A percentile compares a stretch with the other conserved stretches of the same genome.
Conservation (phyloP, 2,888 invertebrate genomes). For the Candidula unifasciata region DNA sequence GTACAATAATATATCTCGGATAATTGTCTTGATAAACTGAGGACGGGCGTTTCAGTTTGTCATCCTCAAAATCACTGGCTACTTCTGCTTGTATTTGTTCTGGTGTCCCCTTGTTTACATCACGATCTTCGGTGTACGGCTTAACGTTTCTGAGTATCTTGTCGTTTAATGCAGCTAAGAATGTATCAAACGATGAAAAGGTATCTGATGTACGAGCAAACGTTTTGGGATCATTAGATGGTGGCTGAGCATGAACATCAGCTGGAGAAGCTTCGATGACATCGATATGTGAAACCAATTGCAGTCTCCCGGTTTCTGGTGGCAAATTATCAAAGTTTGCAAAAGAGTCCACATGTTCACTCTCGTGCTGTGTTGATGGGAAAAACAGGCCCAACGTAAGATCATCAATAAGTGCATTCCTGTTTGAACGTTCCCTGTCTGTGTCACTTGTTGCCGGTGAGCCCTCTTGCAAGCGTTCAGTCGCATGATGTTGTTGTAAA, state of each 20-base stretch:
- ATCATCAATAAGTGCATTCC: neutral
- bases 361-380: neutral
- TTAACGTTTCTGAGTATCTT: neutral
- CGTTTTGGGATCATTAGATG: neutral
- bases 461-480: neutral
- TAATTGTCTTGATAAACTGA: neutral
- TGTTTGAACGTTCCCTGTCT: neutral
- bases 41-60: neutral
- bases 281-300: conserved; percentile 6
- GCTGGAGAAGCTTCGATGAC: neutral
- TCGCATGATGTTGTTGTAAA: neutral
- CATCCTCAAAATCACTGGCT: too few species aligned
- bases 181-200: neutral
- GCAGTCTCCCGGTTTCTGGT: neutral
- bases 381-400: neutral
- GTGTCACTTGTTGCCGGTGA: neutral
- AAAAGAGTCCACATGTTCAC: neutral
- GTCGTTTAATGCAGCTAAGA: neutral
- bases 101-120: too few species aligned
- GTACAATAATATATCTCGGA: neutral
- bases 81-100: neutral
- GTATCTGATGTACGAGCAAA: neutral
- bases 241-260: neutral
- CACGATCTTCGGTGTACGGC: neutral
- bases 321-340: neutral